Evolutionary conservation across 1,140 invertebrate species (phyloP).

Genomic region (Aphelenchoides avenae): DNA sequence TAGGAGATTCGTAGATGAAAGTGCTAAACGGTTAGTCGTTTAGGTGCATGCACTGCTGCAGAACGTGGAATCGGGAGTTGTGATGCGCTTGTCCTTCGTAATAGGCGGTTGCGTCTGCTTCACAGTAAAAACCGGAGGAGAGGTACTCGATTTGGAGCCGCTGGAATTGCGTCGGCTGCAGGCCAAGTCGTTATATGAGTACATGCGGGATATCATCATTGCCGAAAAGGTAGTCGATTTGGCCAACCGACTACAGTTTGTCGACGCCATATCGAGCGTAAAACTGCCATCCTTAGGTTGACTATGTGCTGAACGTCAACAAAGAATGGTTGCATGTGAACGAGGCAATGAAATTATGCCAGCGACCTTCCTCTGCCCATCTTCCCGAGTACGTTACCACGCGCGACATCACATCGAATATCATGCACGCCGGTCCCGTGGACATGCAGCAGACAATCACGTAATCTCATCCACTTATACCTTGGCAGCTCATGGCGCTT

Average conservation of each 20-base stretch:
- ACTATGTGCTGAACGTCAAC: slow-evolving; percentile 44
- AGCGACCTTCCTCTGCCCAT: slow-evolving; percentile 12
- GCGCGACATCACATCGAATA: slow-evolving; percentile 43
- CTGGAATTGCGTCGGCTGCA: slow-evolving; percentile 40
- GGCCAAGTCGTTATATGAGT: slow-evolving; percentile 39
- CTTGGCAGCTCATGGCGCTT: background rate
- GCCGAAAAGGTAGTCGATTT: slow-evolving; percentile 38
- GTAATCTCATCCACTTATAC: slow-evolving; percentile 25
- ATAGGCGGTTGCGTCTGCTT: slow-evolving; percentile 48
- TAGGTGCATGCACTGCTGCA: slow-evolving; percentile 30
- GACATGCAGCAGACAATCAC: slow-evolving; percentile 35
- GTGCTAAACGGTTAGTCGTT: slow-evolving; percentile 7
- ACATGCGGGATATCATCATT: slow-evolving; percentile 40
- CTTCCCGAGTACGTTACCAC: slow-evolving; percentile 18
- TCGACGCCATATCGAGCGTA: background rate
- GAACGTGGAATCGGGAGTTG: slow-evolving; percentile 30
- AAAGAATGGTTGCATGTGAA: slow-evolving; percentile 41
- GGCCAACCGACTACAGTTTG: background rate
- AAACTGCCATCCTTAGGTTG: slow-evolving; percentile 26
- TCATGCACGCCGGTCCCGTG: slow-evolving; percentile 34
- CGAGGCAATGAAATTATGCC: slow-evolving; percentile 39
- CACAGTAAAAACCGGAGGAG: slow-evolving; percentile 29
- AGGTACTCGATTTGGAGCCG: slow-evolving; percentile 44
- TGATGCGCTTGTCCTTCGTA: slow-evolving; percentile 47
- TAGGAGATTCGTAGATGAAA: background rate